Evolutionary conservation across 2,888 invertebrate species (phyloP), one percentile per base, ranked within the genome.

Genomic region (Tenthredo scrophulariae): DNA sequence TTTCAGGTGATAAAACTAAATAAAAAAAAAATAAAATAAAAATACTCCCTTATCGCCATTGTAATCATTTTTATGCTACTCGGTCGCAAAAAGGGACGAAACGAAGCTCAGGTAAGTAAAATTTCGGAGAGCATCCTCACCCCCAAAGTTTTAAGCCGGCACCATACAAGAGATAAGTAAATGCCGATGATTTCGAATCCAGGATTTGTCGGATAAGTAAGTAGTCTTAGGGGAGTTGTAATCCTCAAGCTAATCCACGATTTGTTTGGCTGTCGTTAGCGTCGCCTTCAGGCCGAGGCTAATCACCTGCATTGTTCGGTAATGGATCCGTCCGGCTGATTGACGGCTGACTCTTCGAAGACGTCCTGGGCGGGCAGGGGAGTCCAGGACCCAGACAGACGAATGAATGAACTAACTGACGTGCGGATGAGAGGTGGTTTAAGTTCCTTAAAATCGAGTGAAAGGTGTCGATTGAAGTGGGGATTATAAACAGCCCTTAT

Each of bases 251-350:
- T 91, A 89, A 90, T 89, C 90, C 88, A 88, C 89, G 92, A 92
- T 92, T 92, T 92, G 91, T 92, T 92, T 92, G 90, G 87, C 90
- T 89, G 91, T 91, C 91, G 90, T 91, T 91, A 90, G 90, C 89
- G 88, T 89, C 87, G 88, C 87, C 87, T 65, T 29, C 18, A 46
- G 89, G 88, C 88, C 26, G 26, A 22, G 88, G 89, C 90, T 91
- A 92, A 92, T 92, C 91, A 91, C 89, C 88, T 86, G 88, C 89
- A 91, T 90, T 91, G 90, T 91, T 89, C 87, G 86, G 92, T 91
- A 91, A 92, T 92, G 90, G 91, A 91, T 92, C 88, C 86, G 75
- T 62, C 87, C 85, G 85, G 87, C 87, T 87, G 88, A 89, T 89
- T 87, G 89, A 88, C 90, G 37, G 84, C 70, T 65, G 37, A 54